Base-by-base conservation (phyloP, 2,113 vertebrate genomes). In the Arenaria interpres region DNA sequence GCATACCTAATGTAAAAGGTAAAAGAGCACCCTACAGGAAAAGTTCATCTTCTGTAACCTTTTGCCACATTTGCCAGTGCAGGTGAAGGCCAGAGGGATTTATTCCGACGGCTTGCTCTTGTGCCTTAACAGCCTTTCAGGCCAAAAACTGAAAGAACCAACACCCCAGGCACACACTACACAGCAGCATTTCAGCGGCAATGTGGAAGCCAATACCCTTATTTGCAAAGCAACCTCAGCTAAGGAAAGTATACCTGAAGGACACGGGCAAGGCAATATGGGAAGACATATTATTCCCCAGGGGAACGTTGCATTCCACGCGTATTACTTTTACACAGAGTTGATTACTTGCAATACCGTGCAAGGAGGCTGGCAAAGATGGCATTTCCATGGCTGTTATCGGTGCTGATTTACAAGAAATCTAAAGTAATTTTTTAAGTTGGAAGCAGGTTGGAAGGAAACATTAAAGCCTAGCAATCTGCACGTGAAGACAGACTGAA, bases 331-430 rank as follows among this genome's bases (percentile, higher is more conserved):
- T 81, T 85, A 87, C 88, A 90, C 20, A 19, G n/a, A 73, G 66
- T 45, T 82, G 86, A 92, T 94, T 93, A 86, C 59, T 75, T 72
- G 50, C 57, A 85, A 25, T 68, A 79, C 22, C 0, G 0, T 46
- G 53, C 48, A 79, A 43, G 41, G 62, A 93, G 15, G 20, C 53
- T 90, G 84, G 74, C 33, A 75, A 53, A 51, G 39, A 75, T n/a
- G n/a, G 32, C 69, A 33, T 37, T 54, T 95, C 62, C 68, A 22
- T 12, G 20, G 25, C 37, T 75, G 54, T 59, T 74, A 85, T 83
- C 77, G 71, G 41, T 18, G 18, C 59, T 88, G 75, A 90, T 93
- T 97, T 90, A 96, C 82, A 88, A 76, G 78, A 74, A 91, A 92
- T 73, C 43, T 77, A 56, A 84, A 80, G 82, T 84, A 90, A 69